Conservation (phyloP, 1,140 invertebrate genomes). For the Nephotettix cincticeps region DNA sequence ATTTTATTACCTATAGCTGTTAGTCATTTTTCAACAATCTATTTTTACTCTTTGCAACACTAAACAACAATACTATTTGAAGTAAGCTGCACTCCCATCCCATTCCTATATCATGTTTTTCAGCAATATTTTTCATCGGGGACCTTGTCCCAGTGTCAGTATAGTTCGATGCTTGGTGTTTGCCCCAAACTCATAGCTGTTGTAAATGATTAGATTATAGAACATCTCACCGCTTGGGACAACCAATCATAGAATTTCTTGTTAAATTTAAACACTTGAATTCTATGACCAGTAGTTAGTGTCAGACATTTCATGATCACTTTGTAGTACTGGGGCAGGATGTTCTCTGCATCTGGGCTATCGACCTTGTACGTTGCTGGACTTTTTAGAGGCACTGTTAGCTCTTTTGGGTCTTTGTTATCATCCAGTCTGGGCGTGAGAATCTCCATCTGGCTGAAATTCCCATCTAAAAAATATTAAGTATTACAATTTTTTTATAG, state of each 20-base stretch:
- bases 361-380: neutral
- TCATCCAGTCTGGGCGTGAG: neutral
- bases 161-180: no score
- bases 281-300: neutral
- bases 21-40: no score
- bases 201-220: no score
- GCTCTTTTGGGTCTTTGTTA: neutral
- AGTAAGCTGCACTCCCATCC: no score
- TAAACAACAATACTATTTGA: no score
- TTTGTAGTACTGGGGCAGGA: constrained; percentile 12
- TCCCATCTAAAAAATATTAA: neutral
- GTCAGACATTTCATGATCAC: constrained; percentile 15
- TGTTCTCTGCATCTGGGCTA: neutral
- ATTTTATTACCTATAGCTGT: no score
- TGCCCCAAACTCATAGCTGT: no score
- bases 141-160: no score
- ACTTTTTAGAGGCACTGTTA: neutral
- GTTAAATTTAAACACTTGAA: constrained; percentile 8
- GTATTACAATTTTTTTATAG: neutral
- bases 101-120: no score
- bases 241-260: constrained; percentile 13
- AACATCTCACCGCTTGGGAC: neutral
- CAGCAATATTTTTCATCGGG: no score
- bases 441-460: neutral
- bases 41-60: no score